Evolutionary conservation across 2,113 vertebrate species (phyloP).

Genomic region (Ammospiza nelsoni): DNA sequence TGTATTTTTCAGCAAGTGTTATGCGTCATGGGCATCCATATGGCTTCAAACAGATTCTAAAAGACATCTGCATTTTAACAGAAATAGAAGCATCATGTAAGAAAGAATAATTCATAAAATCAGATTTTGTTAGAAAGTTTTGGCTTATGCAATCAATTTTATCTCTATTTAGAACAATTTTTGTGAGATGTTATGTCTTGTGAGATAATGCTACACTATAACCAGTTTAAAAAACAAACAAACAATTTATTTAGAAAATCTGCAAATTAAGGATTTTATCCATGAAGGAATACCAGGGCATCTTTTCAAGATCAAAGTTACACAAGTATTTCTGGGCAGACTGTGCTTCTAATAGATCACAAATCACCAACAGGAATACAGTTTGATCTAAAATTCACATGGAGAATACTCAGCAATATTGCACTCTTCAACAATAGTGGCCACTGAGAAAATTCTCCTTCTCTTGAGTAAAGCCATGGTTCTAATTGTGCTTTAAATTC

Average conservation of each 20-base stretch:
- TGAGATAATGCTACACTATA: neutral
- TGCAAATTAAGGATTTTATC: neutral
- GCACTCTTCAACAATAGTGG: fast-evolving
- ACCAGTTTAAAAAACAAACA: neutral
- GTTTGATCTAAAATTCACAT: neutral
- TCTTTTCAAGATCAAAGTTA: neutral
- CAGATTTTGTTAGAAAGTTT: neutral
- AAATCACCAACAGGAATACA: neutral
- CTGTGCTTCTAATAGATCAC: neutral
- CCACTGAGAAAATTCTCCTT: neutral
- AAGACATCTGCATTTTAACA: neutral
- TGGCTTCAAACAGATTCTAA: neutral
- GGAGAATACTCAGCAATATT: neutral
- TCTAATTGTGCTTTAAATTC: neutral
- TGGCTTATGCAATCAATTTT: neutral
- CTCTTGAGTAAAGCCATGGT: neutral
- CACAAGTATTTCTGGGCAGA: neutral
- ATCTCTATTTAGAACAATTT: neutral
- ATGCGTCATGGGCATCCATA: neutral
- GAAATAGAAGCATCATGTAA: neutral
- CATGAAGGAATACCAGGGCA: neutral
- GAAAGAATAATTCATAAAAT: neutral
- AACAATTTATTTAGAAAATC: neutral
- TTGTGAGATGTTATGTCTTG: neutral
- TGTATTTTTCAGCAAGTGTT: neutral